These are phyloP conservation scores for Coenobita brevimanus DNA, from an alignment of 1,140 invertebrate genomes.

Conservation along the genomic window DNA sequence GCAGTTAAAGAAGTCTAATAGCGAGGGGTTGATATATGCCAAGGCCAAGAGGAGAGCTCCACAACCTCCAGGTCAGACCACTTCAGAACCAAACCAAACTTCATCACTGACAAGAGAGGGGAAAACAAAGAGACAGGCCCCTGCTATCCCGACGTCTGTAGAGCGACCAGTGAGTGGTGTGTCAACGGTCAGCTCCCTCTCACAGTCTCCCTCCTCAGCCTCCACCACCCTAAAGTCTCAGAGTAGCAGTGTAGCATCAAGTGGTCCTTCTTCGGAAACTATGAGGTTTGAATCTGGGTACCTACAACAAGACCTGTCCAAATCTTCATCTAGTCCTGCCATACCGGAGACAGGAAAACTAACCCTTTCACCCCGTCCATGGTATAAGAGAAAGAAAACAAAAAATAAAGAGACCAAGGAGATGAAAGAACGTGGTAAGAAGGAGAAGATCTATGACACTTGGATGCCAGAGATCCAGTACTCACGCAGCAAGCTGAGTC, in stretches of 20 bases:
- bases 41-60: constrained; percentile 57
- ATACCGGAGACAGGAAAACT: constrained; percentile 50
- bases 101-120: neutral
- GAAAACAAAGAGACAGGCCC: neutral
- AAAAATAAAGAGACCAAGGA: constrained; percentile 38
- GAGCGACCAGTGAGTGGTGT: constrained; percentile 46
- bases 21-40: constrained; percentile 45
- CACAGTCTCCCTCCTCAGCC: constrained; percentile 48
- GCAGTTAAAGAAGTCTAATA: constrained; percentile 51
- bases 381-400: constrained; percentile 58
- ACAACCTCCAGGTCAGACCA: constrained; percentile 21
- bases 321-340: constrained; percentile 40
- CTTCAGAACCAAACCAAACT: neutral
- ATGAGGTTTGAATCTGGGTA: constrained; percentile 41
- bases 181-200: constrained; percentile 48
- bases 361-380: constrained; percentile 54
- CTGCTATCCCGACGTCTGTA: neutral
- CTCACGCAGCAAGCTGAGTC: constrained; percentile 33
- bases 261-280: constrained; percentile 35
- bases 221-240: constrained; percentile 52
- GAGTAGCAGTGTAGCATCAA: constrained; percentile 42
- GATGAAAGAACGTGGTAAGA: neutral
- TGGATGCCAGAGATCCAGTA: constrained; percentile 64
- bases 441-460: constrained; percentile 46
- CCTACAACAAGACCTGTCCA: constrained; percentile 21